Evolutionary conservation across 1,140 invertebrate species (phyloP), one percentile per base, ranked within the genome.

Genomic region (Zaprionus gabonicus): DNA sequence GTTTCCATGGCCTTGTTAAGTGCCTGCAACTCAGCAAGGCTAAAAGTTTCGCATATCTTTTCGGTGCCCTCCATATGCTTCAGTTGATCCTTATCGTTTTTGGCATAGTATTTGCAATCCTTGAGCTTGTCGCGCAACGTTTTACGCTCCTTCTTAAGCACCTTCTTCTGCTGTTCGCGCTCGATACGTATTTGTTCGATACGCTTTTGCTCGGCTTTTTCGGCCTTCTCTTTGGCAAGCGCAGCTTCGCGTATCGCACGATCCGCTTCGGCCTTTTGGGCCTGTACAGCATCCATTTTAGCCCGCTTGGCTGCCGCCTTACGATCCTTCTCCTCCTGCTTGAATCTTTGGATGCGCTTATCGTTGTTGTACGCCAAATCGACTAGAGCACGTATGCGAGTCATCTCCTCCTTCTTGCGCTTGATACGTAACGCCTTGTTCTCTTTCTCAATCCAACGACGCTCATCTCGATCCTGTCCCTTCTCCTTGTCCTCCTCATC

Each of bases 401-500:
- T 93, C 96, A 98, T 98, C 94, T 99, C 99, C 93, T 99, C 98
- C 92, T 99, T 99, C 93, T 99, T 99, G 81, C 96, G 95, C 87
- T 99, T 98, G 13, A 96, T 95, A 51, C 99, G 93, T 15, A 96
- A 97, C 12, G 95, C 96, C 94, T 98, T 99, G 91, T 99, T 99
- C 92, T 99, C 97, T 93, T 99, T 99, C 88, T 99, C 99, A 85
- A 99, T 99, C 96, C 97, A 99, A 70, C 97, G 96, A 27, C 99
- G 94, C 94, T 99, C 98, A 82, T 99, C 98, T 1, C 98, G 95
- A 94, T 97, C 98, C 93, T 98, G 96, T 4, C 98, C 99, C 92
- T 98, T 98, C 92, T 99, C 98, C 93, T 99, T 99, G 81, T 99
- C 98, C 93, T 99, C 99, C 93, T 99, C 98, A 93, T 99, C 99